Evolutionary conservation across 2,797 vertebrate genomes (phyloP), one percentile per base, ranked within the genome.

Genomic region (Falco concolor): DNA sequence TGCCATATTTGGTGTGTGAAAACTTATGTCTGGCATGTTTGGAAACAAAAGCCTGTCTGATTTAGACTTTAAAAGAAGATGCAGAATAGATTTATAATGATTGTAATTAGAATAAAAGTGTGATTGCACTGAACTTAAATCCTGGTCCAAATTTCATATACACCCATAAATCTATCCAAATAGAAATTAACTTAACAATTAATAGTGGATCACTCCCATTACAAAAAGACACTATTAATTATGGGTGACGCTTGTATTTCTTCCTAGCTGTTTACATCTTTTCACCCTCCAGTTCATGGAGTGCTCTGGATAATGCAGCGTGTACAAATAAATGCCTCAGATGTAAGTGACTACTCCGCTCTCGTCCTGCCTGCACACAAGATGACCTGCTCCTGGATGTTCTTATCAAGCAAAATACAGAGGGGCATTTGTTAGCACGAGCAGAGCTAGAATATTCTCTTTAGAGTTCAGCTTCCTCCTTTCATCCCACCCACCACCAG

Each of bases 401-500:
- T 64, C 88, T 80, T 93, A 95, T 70, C 93, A 61, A 88, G 77
- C 63, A 52, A 69, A 95, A 93, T 64, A 76, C 90, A 84, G 87
- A 95, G 86, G 85, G 83, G 19, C 68, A 90, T 92, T 92, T 95
- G 82, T 90, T 67, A 50, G 68, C 60, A 84, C 4, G 11, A 81
- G 81, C 76, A 72, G 84, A 91, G 68, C 87, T 94, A 84, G 85
- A 97, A 96, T 95, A 94, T 94, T 89, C 92, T 86, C 78, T 96
- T 81, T 76, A 73, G 89, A 96, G 84, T 90, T 90, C 89, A 87
- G 78, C 87, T 93, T 96, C 95, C 94, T 96, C 75, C 95, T 95
- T 96, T 96, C 80, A 93, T 94, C 96, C 96, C 96, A 94, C 95
- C 95, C 96, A 94, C 86, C 82, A 92, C 36, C 89, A 92, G 85